Percentiles rank a stretch among this genome's conserved stretches.
Conservation (phyloP, 2,797 vertebrate species). For the Hozukius guyotensis region DNA sequence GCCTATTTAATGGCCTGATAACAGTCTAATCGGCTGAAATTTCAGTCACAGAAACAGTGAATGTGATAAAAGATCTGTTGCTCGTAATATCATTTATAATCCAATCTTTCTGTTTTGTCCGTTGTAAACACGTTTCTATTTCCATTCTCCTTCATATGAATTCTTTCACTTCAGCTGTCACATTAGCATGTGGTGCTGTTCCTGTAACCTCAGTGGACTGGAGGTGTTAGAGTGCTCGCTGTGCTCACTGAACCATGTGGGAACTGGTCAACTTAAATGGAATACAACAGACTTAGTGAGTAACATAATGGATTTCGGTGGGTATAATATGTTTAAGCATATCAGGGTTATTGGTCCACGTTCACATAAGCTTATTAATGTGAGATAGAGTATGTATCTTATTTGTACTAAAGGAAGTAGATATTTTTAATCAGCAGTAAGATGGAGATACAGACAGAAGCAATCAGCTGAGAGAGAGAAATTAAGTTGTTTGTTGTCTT, state of each 20-base stretch:
- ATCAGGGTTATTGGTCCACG: not conserved
- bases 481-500: not conserved
- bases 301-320: conserved; percentile 1
- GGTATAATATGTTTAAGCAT: not conserved
- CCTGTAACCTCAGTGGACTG: conserved; percentile 14
- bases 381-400: not conserved
- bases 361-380: not conserved
- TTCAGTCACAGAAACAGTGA: not conserved
- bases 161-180: not conserved
- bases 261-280: conserved; percentile 2
- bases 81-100: not conserved
- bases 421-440: not conserved
- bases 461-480: not conserved
- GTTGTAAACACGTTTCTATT: not conserved
- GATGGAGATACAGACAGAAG: not conserved
- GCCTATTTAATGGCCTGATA: too few relatives aligned
- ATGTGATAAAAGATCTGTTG: not conserved
- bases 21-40: too few relatives aligned
- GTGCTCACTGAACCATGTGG: conserved; percentile 27
- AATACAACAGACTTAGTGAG: not conserved
- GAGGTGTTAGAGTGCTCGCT: conserved; percentile 19
- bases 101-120: not conserved
- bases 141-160: not conserved
- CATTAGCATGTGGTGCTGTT: conserved; percentile 9
- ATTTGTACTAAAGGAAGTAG: not conserved